Evolutionary conservation across 2,888 invertebrate species (phyloP).

Genomic region (Amphiduros pacificus): DNA sequence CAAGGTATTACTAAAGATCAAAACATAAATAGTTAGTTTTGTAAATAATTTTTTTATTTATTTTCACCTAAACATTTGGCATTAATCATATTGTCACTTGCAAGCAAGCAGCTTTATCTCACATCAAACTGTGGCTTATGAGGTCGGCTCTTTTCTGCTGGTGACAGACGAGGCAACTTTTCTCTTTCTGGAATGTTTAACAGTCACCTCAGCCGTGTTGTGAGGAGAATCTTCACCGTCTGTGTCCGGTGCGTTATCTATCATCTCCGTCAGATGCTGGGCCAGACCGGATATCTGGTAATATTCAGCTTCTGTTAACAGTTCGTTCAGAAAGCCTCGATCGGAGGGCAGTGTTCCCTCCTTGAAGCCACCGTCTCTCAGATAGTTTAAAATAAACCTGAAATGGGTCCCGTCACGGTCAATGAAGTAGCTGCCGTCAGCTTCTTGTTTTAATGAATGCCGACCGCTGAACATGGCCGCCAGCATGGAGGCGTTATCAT

Average conservation of each 20-base stretch:
- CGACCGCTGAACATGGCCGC: conserved; percentile 40
- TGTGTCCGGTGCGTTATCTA: not conserved
- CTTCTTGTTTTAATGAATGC: conserved; percentile 30
- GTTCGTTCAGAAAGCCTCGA: conserved; percentile 30
- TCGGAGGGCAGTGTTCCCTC: conserved; percentile 28
- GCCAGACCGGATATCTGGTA: conserved; percentile 31
- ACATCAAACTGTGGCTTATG: too few relatives aligned
- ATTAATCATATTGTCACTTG: too few relatives aligned
- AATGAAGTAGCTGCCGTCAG: conserved; percentile 39
- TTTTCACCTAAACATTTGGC: too few relatives aligned
- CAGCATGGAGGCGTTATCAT: conserved; percentile 34
- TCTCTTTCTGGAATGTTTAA: too few relatives aligned
- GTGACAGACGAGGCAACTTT: too few relatives aligned
- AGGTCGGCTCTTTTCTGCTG: too few relatives aligned
- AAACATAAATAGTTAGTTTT: too few relatives aligned
- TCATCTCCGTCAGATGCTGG: conserved; percentile 1
- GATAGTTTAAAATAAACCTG: conserved; percentile 49
- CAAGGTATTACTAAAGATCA: too few relatives aligned
- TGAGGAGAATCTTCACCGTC: not conserved
- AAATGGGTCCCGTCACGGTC: conserved; percentile 44
- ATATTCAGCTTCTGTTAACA: conserved; percentile 38
- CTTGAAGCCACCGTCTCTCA: conserved; percentile 47
- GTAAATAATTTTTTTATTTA: too few relatives aligned
- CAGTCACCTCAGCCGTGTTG: too few relatives aligned
- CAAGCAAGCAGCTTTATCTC: too few relatives aligned